Evolutionary conservation across 2,797 vertebrate genomes (phyloP).

Genomic region (Scomberomorus guttatus): DNA sequence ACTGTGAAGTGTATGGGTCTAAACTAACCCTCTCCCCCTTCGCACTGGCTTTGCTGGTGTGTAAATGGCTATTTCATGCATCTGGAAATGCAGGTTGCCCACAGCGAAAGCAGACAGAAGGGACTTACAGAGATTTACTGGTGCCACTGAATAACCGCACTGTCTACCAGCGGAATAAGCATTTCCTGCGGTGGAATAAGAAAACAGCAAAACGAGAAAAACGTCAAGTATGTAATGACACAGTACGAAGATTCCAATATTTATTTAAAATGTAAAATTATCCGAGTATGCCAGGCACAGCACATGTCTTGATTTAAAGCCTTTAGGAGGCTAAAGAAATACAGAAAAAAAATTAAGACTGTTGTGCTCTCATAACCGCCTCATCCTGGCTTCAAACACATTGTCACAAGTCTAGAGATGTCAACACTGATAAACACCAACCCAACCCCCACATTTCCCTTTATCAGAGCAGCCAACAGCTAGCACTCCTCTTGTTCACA

Average conservation of each 20-base stretch:
- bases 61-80: slow-evolving; percentile 84
- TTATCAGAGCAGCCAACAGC: slow-evolving; percentile 63
- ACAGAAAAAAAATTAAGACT: background rate
- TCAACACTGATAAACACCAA: background rate
- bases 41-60: slow-evolving; percentile 73
- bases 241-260: slow-evolving; percentile 49
- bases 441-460: slow-evolving; percentile 12
- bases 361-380: background rate
- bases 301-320: slow-evolving; percentile 10
- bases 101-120: slow-evolving; percentile 86
- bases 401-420: background rate
- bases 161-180: slow-evolving; percentile 86
- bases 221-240: slow-evolving; percentile 75
- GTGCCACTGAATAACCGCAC: slow-evolving; percentile 85
- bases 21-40: slow-evolving; percentile 34
- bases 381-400: slow-evolving; percentile 12
- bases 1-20: slow-evolving; percentile 31
- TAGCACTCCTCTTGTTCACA: slow-evolving; percentile 41
- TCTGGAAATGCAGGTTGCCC: slow-evolving; percentile 84
- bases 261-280: slow-evolving; percentile 9
- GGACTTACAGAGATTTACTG: slow-evolving; percentile 88
- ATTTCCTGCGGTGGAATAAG: slow-evolving; percentile 86
- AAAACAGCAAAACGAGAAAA: slow-evolving; percentile 79
- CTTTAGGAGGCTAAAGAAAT: slow-evolving; percentile 42
- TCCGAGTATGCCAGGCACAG: background rate